phyloP scores from a whole-genome alignment of 2,113 vertebrate species.

The Potamarius usumacintae region DNA sequence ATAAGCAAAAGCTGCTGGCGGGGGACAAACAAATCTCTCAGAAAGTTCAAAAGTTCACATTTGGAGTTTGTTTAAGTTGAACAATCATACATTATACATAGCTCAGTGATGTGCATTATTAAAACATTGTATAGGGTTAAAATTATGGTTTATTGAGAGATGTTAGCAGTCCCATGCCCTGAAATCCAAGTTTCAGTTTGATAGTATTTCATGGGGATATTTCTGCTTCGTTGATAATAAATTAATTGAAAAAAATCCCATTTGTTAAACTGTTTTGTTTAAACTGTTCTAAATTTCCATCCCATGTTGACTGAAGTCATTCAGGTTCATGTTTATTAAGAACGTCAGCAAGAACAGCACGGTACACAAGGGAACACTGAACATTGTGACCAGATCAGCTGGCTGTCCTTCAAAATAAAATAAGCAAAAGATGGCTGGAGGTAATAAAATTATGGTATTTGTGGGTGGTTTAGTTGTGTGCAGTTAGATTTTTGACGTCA shows the following conservation, averaged over 20 bases:
- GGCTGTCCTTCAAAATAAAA: not conserved
- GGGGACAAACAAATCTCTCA: not conserved
- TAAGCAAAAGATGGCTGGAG: not conserved
- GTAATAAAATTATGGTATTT: not conserved
- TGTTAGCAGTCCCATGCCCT: slow-evolving; percentile 26
- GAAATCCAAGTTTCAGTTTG: not conserved
- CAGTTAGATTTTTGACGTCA: not conserved
- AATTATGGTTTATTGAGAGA: slow-evolving; percentile 55
- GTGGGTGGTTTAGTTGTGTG: not conserved
- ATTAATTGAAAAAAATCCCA: not conserved
- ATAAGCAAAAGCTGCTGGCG: not conserved
- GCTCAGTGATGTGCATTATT: slow-evolving; percentile 39
- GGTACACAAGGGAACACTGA: not conserved
- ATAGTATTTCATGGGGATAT: not conserved
- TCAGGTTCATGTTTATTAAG: not conserved
- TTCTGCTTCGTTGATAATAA: not conserved
- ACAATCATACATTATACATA: not conserved
- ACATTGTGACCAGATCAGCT: not conserved
- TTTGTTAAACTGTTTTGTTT: not conserved
- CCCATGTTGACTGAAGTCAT: not conserved
- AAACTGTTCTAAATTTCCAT: not conserved
- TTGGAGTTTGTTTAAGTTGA: not conserved
- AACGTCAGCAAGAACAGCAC: not conserved
- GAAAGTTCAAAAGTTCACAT: not conserved
- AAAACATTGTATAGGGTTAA: not conserved